phyloP scores from a whole-genome alignment of 2,888 invertebrate genomes.

The Pammene aurita region DNA sequence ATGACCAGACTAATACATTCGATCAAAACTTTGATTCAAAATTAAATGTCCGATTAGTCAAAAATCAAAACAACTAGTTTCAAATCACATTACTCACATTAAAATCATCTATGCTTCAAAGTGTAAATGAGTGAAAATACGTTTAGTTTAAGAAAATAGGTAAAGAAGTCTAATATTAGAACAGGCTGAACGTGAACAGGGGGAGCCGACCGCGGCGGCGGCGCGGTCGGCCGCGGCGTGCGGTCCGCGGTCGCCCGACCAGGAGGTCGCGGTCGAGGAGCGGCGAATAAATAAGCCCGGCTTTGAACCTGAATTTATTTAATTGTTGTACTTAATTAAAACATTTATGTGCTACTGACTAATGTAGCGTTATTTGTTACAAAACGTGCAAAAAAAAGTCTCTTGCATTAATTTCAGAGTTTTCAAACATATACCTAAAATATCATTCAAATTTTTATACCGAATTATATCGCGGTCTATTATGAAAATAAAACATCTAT shows the following conservation, averaged over 20 bases:
- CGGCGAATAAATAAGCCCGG: slow-evolving; percentile 41
- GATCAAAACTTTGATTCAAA: too few relatives aligned
- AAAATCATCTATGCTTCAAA: background rate
- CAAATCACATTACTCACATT: too few relatives aligned
- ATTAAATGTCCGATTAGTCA: too few relatives aligned
- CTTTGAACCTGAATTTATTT: slow-evolving; percentile 39
- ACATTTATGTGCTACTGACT: slow-evolving; percentile 9
- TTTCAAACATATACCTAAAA: too few relatives aligned
- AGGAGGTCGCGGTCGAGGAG: too few relatives aligned
- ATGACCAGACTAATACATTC: too few relatives aligned
- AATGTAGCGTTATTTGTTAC: background rate
- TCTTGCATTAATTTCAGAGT: too few relatives aligned
- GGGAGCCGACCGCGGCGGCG: slow-evolving; percentile 25
- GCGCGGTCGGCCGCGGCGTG: slow-evolving; percentile 21
- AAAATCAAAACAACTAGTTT: too few relatives aligned
- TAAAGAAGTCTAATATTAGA: slow-evolving; percentile 48
- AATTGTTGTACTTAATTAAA: slow-evolving; percentile 41
- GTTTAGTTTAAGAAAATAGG: slow-evolving; percentile 52
- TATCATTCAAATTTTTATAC: too few relatives aligned
- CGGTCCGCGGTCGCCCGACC: slow-evolving; percentile 43
- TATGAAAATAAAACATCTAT: too few relatives aligned
- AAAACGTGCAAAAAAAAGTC: too few relatives aligned
- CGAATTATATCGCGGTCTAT: too few relatives aligned
- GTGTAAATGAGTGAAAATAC: slow-evolving; percentile 12
- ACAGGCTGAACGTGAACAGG: slow-evolving; percentile 39